Conservation (phyloP, 1,140 invertebrate genomes). For the Diachasma alloeum region DNA sequence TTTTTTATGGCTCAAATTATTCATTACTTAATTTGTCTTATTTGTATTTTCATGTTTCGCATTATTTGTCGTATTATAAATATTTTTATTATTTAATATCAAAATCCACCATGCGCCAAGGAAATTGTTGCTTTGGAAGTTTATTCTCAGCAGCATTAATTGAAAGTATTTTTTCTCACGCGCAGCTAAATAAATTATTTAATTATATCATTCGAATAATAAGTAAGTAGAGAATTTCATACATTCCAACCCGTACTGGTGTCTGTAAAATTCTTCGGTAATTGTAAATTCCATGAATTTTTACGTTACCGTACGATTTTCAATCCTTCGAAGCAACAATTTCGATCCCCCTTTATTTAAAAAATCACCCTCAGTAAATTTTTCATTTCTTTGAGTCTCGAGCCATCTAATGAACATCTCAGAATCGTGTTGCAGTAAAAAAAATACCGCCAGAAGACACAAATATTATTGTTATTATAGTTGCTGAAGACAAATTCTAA, state of each 20-base stretch:
- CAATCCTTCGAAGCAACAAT: background rate
- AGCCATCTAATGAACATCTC: background rate
- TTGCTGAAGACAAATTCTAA: conserved; percentile 20
- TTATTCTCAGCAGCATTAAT: background rate
- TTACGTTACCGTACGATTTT: background rate
- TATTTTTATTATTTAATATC: background rate
- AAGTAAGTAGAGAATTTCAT: background rate
- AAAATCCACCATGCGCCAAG: background rate
- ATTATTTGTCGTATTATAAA: background rate
- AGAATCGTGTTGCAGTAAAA: background rate
- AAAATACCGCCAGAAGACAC: background rate
- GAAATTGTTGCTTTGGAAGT: background rate
- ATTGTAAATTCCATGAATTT: background rate
- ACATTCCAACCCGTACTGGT: background rate
- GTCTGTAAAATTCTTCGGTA: background rate
- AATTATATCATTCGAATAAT: background rate
- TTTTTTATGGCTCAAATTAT: background rate
- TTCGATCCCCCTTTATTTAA: background rate
- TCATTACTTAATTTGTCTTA: background rate
- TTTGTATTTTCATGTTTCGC: background rate
- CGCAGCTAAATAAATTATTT: background rate
- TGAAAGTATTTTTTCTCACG: background rate
- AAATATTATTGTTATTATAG: background rate
- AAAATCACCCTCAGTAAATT: background rate
- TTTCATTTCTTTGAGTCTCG: background rate